These are phyloP conservation scores for Pelusios castaneus DNA, from an alignment of 2,113 vertebrate species.

Conservation along the genomic window DNA sequence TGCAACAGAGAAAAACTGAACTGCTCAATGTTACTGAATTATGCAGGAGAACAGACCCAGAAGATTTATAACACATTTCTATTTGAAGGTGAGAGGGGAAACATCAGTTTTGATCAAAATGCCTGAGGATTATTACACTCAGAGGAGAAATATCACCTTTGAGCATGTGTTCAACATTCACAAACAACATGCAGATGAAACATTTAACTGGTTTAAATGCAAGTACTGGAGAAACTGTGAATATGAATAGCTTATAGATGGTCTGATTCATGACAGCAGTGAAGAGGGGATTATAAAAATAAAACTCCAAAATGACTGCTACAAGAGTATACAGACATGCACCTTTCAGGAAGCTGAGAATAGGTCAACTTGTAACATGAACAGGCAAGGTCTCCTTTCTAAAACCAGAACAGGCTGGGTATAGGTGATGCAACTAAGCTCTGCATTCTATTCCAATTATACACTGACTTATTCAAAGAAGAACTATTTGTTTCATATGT, in stretches of 20 bases:
- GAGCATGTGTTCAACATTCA: neutral
- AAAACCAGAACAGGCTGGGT: neutral
- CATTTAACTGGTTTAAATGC: neutral
- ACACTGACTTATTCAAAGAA: neutral
- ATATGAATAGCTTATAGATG: neutral
- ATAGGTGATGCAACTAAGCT: neutral
- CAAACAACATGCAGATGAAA: neutral
- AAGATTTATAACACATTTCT: constrained; percentile 18
- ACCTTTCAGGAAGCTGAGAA: neutral
- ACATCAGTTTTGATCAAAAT: constrained; percentile 30
- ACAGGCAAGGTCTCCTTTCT: neutral
- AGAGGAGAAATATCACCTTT: neutral
- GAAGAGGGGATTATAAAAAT: neutral
- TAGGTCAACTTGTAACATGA: neutral
- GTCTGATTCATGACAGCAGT: neutral
- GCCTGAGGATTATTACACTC: neutral
- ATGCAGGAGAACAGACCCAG: neutral
- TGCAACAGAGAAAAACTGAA: neutral
- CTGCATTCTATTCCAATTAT: neutral
- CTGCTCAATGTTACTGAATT: neutral
- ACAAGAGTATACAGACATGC: neutral
- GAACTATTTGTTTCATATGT: neutral
- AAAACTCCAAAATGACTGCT: neutral
- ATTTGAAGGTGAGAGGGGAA: neutral
- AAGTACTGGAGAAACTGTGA: neutral